A percentile compares a stretch with the other conserved stretches of the same genome.
Conservation (phyloP, 2,888 invertebrate genomes). For the Sympetrum striolatum region DNA sequence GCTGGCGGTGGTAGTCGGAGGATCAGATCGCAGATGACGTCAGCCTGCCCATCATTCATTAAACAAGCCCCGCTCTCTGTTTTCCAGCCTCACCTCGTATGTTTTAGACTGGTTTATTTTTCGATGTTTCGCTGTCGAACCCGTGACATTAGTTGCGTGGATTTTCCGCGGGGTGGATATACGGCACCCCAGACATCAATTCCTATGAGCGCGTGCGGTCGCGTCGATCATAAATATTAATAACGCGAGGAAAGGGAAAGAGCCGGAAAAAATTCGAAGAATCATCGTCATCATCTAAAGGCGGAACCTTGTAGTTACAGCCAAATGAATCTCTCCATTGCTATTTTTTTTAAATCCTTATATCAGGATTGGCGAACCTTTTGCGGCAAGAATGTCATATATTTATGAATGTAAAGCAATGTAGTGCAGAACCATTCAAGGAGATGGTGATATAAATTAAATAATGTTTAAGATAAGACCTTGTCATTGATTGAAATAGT, state of each 20-base stretch:
- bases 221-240: constrained; percentile 30
- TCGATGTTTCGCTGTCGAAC: not conserved
- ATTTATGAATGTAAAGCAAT: too few relatives aligned
- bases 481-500: too few relatives aligned
- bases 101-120: not conserved
- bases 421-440: too few relatives aligned
- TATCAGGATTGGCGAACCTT: too few relatives aligned
- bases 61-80: not conserved
- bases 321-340: too few relatives aligned
- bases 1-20: too few relatives aligned
- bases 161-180: not conserved
- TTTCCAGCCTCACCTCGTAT: not conserved
- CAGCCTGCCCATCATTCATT: not conserved
- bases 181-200: not conserved
- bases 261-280: not conserved
- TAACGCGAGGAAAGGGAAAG: not conserved
- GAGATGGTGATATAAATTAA: too few relatives aligned
- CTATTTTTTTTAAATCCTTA: too few relatives aligned
- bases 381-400: too few relatives aligned
- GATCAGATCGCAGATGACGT: not conserved
- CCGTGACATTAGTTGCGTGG: not conserved
- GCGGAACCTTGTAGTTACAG: too few relatives aligned
- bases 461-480: too few relatives aligned
- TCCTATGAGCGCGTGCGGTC: not conserved
- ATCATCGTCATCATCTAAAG: too few relatives aligned